These are phyloP conservation scores for Ichneumoninae sp. DNA, from an alignment of 2,888 invertebrate genomes.

Conservation along the genomic window DNA sequence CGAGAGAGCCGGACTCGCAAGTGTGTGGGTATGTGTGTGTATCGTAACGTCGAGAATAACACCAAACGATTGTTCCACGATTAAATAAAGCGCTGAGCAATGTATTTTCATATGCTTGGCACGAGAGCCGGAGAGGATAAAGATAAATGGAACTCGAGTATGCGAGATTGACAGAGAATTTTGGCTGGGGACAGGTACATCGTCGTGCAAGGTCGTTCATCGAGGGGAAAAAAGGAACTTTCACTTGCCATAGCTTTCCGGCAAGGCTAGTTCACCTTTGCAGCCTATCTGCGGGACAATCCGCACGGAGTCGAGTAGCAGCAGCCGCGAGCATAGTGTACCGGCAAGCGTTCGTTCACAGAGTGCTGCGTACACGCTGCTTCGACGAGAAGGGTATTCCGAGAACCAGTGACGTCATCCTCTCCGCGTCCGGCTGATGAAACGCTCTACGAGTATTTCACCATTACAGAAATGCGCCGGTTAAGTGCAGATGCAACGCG, in stretches of 20 bases:
- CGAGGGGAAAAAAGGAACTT: conserved; percentile 20
- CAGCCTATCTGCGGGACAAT: conserved; percentile 22
- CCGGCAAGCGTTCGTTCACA: conserved; percentile 15
- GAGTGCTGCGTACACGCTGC: conserved; percentile 1
- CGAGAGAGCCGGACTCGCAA: background rate
- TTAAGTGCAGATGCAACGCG: conserved; percentile 34
- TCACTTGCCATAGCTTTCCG: conserved; percentile 35
- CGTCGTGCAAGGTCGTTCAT: conserved; percentile 40
- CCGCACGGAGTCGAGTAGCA: background rate
- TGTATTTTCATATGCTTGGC: conserved; percentile 34
- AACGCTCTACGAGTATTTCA: conserved; percentile 57
- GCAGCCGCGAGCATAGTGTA: background rate
- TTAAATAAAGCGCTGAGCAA: conserved; percentile 34
- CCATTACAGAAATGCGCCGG: conserved; percentile 47
- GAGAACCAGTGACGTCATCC: conserved; percentile 61
- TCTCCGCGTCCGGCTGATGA: conserved; percentile 57
- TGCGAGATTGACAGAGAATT: background rate
- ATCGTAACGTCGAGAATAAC: background rate
- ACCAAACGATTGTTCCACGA: conserved; percentile 19
- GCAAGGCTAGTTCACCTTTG: conserved; percentile 15
- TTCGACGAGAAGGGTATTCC: conserved; percentile 55
- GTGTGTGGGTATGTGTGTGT: background rate
- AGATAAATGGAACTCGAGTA: background rate
- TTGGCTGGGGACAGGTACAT: background rate
- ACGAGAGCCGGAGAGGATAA: conserved; percentile 15